phyloP scores from a whole-genome alignment of 2,113 vertebrate species.

The Hymenochirus boettgeri region DNA sequence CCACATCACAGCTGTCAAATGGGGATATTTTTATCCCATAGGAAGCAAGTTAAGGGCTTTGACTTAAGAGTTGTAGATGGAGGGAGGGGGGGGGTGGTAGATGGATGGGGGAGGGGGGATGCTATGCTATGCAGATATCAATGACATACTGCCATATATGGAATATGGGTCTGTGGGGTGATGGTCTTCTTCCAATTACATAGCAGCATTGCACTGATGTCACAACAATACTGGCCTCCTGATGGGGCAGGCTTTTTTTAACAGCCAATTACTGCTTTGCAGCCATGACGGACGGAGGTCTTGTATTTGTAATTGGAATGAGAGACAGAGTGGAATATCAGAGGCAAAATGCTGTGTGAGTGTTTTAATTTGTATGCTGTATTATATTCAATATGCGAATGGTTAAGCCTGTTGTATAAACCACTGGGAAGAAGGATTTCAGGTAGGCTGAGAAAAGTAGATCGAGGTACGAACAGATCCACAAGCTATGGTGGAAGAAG shows the following conservation, averaged over 20 bases:
- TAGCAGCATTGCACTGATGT: slow-evolving; percentile 55
- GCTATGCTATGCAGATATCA: slow-evolving; percentile 40
- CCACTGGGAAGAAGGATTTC: too few species aligned
- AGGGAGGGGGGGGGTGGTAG: not conserved
- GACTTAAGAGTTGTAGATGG: not conserved
- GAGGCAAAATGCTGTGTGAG: slow-evolving; percentile 51
- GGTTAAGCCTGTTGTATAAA: too few species aligned
- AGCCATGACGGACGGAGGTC: slow-evolving; percentile 20
- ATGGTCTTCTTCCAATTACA: slow-evolving; percentile 54
- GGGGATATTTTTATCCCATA: slow-evolving; percentile 9
- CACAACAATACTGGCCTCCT: slow-evolving; percentile 45
- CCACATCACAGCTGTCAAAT: slow-evolving; percentile 30
- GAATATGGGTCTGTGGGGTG: slow-evolving; percentile 70
- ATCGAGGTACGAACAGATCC: too few species aligned
- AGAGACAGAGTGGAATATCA: not conserved
- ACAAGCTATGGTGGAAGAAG: too few species aligned
- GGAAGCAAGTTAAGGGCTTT: not conserved
- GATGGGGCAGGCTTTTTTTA: slow-evolving; percentile 64
- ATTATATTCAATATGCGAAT: too few species aligned
- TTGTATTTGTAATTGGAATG: not conserved
- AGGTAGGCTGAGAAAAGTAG: too few species aligned
- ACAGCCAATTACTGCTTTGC: slow-evolving; percentile 58
- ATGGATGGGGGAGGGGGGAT: too few species aligned
- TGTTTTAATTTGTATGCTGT: not conserved
- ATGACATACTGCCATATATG: slow-evolving; percentile 60